Evolutionary conservation across 2,888 invertebrate genomes (phyloP).

Genomic region (Schrankia costaestrigalis): DNA sequence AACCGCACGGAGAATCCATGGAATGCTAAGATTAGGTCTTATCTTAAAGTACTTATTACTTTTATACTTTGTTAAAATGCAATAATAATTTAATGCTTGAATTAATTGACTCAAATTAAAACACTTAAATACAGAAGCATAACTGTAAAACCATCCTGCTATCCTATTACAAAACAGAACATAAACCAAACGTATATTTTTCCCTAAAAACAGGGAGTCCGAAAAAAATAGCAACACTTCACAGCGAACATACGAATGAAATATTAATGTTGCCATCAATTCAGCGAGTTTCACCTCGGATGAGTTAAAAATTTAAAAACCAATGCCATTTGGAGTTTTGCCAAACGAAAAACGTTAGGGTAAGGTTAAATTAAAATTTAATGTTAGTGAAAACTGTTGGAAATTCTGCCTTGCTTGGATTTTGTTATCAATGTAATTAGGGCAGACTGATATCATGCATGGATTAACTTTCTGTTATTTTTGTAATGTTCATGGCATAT

Average conservation of each 20-base stretch:
- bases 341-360: constrained; percentile 41
- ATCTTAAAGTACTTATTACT: too few species aligned
- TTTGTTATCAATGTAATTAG: constrained; percentile 23
- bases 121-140: too few species aligned
- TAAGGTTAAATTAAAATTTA: constrained; percentile 28
- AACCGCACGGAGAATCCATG: too few species aligned
- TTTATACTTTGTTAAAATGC: too few species aligned
- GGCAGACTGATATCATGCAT: too few species aligned
- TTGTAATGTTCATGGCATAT: too few species aligned
- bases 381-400: constrained; percentile 22
- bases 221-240: constrained; percentile 23
- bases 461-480: background rate
- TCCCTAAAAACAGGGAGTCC: constrained; percentile 10
- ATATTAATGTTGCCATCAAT: constrained; percentile 59
- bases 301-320: constrained; percentile 63
- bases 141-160: too few species aligned
- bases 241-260: constrained; percentile 36
- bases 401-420: constrained; percentile 14
- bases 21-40: too few species aligned
- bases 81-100: too few species aligned
- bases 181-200: too few species aligned
- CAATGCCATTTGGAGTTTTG: constrained; percentile 59
- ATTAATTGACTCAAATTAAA: too few species aligned
- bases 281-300: constrained; percentile 39
- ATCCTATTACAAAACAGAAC: too few species aligned